These are phyloP conservation scores for Cyphomyrmex costatus DNA, from an alignment of 1,140 invertebrate species.

Conservation along the genomic window DNA sequence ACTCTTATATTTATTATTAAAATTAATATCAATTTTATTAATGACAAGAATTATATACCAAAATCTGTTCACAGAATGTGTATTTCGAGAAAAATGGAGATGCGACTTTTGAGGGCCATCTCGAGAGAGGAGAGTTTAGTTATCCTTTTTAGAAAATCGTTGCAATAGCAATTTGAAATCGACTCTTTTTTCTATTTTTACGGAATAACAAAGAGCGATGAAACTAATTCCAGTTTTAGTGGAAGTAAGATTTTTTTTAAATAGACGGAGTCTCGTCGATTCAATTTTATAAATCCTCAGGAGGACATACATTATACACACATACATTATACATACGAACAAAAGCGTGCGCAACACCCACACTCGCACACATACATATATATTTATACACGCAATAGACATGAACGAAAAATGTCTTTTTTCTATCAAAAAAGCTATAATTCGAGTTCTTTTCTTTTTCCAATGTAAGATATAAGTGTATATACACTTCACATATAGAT, in stretches of 20 bases:
- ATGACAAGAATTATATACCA: background rate
- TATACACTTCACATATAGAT: conserved; percentile 65
- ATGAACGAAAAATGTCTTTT: conserved; percentile 74
- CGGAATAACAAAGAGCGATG: conserved; percentile 82
- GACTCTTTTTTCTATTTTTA: conserved; percentile 80
- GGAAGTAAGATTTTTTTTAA: conserved; percentile 83
- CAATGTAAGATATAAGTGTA: too few species aligned
- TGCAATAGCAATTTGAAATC: conserved; percentile 72
- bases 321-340: too few species aligned
- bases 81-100: conserved; percentile 26
- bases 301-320: conserved; percentile 61
- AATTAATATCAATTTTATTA: conserved; percentile 17
- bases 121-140: conserved; percentile 64
- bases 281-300: conserved; percentile 23
- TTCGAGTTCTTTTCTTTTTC: conserved; percentile 74
- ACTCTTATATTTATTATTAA: background rate
- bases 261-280: conserved; percentile 1
- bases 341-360: background rate
- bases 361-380: background rate
- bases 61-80: background rate
- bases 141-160: conserved; percentile 65
- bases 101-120: conserved; percentile 51
- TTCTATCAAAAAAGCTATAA: conserved; percentile 51
- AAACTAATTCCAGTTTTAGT: conserved; percentile 86
- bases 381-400: conserved; percentile 12